Percentiles rank a stretch among this genome's conserved stretches.
Evolutionary conservation across 2,888 invertebrate species (phyloP).

Genomic region (Pseudeuparius sepicola): DNA sequence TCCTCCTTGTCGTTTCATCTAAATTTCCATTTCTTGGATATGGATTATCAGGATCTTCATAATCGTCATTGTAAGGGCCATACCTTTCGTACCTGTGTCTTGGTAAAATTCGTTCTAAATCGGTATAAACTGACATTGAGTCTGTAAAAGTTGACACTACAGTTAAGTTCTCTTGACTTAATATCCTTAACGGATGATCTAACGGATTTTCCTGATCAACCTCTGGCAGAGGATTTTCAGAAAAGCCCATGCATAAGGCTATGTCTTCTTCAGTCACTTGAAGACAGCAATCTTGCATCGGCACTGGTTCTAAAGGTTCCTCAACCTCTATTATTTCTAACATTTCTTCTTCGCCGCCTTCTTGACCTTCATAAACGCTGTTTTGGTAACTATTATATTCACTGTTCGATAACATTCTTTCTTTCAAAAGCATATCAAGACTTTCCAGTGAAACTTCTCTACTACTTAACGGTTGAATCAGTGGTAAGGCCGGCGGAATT

Average conservation of each 20-base stretch:
- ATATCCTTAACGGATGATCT: conserved; percentile 77
- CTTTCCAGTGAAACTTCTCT: conserved; percentile 77
- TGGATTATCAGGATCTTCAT: conserved; percentile 40
- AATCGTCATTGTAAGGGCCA: conserved; percentile 47
- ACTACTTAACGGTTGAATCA: conserved; percentile 69
- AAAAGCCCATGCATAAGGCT: conserved; percentile 68
- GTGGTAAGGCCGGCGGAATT: conserved; percentile 69
- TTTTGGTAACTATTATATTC: conserved; percentile 34
- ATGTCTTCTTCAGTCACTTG: conserved; percentile 93
- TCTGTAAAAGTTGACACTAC: conserved; percentile 85
- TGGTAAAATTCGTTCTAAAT: conserved; percentile 55
- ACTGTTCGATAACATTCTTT: conserved; percentile 47
- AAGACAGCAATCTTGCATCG: conserved; percentile 76
- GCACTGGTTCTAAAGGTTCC: conserved; percentile 71
- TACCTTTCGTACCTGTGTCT: conserved; percentile 51
- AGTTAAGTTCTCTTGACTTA: conserved; percentile 86
- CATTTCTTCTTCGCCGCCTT: conserved; percentile 60
- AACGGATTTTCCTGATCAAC: conserved; percentile 60
- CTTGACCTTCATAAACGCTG: conserved; percentile 44
- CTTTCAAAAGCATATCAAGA: conserved; percentile 64
- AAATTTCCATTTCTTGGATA: conserved; percentile 31
- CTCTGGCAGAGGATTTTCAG: conserved; percentile 60
- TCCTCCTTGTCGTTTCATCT: conserved; percentile 39
- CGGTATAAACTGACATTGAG: conserved; percentile 54
- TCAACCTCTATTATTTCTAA: conserved; percentile 69